Evolutionary conservation across 2,797 vertebrate genomes (phyloP).

Genomic region (Enoplosus armatus): DNA sequence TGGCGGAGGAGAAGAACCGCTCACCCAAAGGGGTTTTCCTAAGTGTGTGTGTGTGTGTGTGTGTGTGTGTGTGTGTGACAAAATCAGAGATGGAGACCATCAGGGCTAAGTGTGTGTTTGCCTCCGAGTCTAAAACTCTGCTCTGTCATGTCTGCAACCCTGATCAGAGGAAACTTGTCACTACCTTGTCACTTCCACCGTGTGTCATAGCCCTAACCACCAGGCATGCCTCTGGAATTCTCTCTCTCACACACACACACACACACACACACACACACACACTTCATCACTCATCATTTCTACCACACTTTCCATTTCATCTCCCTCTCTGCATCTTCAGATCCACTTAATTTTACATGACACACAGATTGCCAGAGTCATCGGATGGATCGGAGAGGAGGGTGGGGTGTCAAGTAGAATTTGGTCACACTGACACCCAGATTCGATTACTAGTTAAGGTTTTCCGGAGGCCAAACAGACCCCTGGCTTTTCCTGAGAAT

Average conservation of each 20-base stretch:
- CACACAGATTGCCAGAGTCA: constrained; percentile 64
- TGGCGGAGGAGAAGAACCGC: neutral
- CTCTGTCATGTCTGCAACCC: constrained; percentile 54
- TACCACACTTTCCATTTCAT: constrained; percentile 60
- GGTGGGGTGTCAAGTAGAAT: constrained; percentile 53
- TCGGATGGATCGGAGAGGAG: constrained; percentile 51
- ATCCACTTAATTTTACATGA: constrained; percentile 73
- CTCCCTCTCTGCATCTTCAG: constrained; percentile 55
- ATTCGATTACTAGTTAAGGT: constrained; percentile 56
- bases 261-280: constrained; percentile 32
- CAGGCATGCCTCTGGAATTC: constrained; percentile 34
- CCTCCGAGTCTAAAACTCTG: constrained; percentile 50
- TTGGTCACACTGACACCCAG: constrained; percentile 63
- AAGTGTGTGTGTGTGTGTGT: constrained; percentile 25
- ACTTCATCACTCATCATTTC: constrained; percentile 57
- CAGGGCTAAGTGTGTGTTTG: constrained; percentile 37
- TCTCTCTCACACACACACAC: constrained; percentile 34
- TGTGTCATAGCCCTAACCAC: constrained; percentile 51
- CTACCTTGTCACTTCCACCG: constrained; percentile 56
- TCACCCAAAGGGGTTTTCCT: constrained; percentile 35
- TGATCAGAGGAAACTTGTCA: constrained; percentile 73
- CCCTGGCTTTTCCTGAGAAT: constrained; percentile 47
- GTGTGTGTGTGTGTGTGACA: constrained; percentile 24
- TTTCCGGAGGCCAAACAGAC: constrained; percentile 67
- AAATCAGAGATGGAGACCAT: constrained; percentile 54